phyloP scores from a whole-genome alignment of 2,797 vertebrate genomes.

The Bovichtus diacanthus region DNA sequence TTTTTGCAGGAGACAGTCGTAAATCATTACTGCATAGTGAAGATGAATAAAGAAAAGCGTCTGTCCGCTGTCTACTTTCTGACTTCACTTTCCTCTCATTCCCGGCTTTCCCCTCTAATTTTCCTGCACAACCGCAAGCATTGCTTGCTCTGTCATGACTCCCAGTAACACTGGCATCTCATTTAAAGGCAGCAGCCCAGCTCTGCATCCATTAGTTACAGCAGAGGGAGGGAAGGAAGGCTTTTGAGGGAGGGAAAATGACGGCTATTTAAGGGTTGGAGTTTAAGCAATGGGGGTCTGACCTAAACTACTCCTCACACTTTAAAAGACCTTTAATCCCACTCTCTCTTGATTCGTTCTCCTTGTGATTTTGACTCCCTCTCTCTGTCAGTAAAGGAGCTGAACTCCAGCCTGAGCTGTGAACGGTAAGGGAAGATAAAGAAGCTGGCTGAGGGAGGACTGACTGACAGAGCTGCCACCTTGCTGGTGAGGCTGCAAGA shows the following conservation, averaged over 20 bases:
- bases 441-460: constrained; percentile 59
- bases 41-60: constrained; percentile 27
- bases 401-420: constrained; percentile 59
- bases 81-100: constrained; percentile 64
- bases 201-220: constrained; percentile 75
- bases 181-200: constrained; percentile 73
- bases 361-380: constrained; percentile 20
- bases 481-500: constrained; percentile 55
- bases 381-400: constrained; percentile 59
- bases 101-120: constrained; percentile 62
- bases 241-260: constrained; percentile 54
- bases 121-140: constrained; percentile 61
- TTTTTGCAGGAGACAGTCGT: constrained; percentile 18
- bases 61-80: constrained; percentile 46
- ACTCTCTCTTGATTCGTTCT: constrained; percentile 45
- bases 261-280: constrained; percentile 81
- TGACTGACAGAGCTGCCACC: constrained; percentile 66
- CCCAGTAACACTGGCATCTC: constrained; percentile 76
- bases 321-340: constrained; percentile 77
- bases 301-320: constrained; percentile 77
- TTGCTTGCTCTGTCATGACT: constrained; percentile 67
- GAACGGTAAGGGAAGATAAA: constrained; percentile 61
- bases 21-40: constrained; percentile 37
- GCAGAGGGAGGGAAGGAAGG: constrained; percentile 61
- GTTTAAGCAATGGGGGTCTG: constrained; percentile 77